These are phyloP conservation scores for Tetrao urogallus DNA, from an alignment of 2,113 vertebrate genomes.

Conservation along the genomic window DNA sequence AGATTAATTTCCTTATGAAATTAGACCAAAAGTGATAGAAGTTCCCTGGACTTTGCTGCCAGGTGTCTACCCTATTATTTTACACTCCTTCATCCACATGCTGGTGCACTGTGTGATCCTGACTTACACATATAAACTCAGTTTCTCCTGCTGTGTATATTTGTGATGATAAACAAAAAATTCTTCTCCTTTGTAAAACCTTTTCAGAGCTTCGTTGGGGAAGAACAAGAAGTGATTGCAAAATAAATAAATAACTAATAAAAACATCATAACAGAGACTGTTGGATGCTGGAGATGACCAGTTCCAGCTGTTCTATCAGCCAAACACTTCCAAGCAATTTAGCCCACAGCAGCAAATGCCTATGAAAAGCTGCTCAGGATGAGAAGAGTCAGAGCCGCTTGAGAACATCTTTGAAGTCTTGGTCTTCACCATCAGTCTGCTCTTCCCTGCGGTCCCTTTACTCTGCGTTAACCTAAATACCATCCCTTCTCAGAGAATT, in stretches of 20 bases:
- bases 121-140: background rate
- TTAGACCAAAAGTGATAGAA: background rate
- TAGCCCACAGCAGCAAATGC: conserved; percentile 44
- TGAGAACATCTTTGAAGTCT: conserved; percentile 32
- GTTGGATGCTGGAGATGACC: conserved; percentile 7
- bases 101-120: background rate
- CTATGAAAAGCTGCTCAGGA: background rate
- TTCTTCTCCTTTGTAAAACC: background rate
- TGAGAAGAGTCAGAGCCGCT: conserved; percentile 8
- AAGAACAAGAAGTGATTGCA: background rate
- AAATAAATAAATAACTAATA: background rate
- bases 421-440: background rate
- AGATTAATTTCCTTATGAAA: background rate
- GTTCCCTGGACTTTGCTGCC: background rate
- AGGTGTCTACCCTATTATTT: background rate
- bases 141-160: background rate
- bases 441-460: conserved; percentile 10
- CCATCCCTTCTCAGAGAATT: background rate
- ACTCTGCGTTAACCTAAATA: background rate
- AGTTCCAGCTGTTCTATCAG: conserved; percentile 44
- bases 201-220: fast-evolving
- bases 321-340: conserved; percentile 30
- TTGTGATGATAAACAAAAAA: fast-evolving
- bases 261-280: background rate
- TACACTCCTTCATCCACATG: background rate